Evolutionary conservation across 23 tunicate species (phyloP).

Genomic region (Halocynthia aurantium): DNA sequence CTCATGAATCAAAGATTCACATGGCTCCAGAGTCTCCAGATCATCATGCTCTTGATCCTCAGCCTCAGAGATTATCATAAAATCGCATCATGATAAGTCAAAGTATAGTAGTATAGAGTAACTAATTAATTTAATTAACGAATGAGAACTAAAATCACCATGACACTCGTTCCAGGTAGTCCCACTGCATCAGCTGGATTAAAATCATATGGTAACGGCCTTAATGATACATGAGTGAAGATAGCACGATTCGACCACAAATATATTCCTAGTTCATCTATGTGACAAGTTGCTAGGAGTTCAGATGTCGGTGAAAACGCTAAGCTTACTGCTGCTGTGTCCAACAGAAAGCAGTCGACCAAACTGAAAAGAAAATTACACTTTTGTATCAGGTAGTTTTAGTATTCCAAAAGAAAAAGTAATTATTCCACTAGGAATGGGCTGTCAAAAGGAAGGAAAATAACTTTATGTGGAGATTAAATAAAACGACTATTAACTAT

Average conservation of each 20-base stretch:
- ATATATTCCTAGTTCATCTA: slow-evolving; percentile 73
- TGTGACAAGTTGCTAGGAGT: slow-evolving; percentile 91
- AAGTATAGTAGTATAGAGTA: no score
- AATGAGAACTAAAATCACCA: not conserved
- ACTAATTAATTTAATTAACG: no score
- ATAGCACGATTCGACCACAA: slow-evolving; percentile 82
- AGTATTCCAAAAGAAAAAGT: no score
- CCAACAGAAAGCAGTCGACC: slow-evolving; percentile 69
- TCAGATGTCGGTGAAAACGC: slow-evolving; percentile 67
- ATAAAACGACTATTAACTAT: no score
- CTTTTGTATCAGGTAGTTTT: no score
- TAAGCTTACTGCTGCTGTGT: slow-evolving; percentile 41
- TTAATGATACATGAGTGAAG: slow-evolving; percentile 35
- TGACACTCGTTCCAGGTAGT: slow-evolving; percentile 27
- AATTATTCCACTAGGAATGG: no score
- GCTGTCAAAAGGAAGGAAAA: no score
- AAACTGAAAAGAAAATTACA: not conserved
- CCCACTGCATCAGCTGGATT: slow-evolving; percentile 31
- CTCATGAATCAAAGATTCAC: not conserved
- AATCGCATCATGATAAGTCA: no score
- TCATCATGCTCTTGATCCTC: no score
- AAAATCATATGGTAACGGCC: slow-evolving; percentile 42
- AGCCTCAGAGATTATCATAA: no score
- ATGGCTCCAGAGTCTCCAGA: not conserved
- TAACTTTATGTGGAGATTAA: no score